phyloP scores from a whole-genome alignment of 2,797 vertebrate genomes.

The Halcyon chelicuti region DNA sequence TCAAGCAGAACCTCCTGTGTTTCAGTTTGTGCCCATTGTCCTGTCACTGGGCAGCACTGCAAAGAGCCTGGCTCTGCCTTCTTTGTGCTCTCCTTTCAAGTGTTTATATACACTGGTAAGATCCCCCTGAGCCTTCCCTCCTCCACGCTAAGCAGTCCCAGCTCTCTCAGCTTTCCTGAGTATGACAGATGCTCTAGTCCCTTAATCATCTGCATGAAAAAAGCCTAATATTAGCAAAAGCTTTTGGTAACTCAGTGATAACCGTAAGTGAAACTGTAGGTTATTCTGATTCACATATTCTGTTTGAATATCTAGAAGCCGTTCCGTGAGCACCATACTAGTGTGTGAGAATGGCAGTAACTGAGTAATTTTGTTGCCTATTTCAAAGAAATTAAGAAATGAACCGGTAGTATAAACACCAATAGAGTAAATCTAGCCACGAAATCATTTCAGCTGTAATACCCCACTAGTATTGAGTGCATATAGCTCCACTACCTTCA shows the following conservation, averaged over 20 bases:
- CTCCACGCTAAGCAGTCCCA: not conserved
- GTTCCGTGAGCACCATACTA: not conserved
- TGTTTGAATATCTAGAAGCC: not conserved
- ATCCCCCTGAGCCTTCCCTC: not conserved
- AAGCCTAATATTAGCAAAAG: not conserved
- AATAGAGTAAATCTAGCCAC: not conserved
- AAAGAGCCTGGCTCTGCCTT: not conserved
- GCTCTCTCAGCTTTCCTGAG: not conserved
- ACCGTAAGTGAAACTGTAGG: not conserved
- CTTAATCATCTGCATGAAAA: not conserved
- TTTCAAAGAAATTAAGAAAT: not conserved
- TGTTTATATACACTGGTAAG: not conserved
- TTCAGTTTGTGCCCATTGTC: not conserved
- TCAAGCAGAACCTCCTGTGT: not conserved
- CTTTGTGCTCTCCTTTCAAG: not conserved
- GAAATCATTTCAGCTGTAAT: conserved; percentile 10
- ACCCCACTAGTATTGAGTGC: not conserved
- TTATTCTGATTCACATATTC: not conserved
- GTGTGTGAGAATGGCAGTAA: not conserved
- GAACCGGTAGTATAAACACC: not conserved
- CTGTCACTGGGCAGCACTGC: not conserved
- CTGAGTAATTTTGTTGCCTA: not conserved
- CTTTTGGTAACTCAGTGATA: not conserved
- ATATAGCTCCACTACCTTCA: not conserved
- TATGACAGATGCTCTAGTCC: not conserved